These are phyloP conservation scores for Acrobasis repandana DNA, from an alignment of 2,888 invertebrate genomes.

Conservation along the genomic window DNA sequence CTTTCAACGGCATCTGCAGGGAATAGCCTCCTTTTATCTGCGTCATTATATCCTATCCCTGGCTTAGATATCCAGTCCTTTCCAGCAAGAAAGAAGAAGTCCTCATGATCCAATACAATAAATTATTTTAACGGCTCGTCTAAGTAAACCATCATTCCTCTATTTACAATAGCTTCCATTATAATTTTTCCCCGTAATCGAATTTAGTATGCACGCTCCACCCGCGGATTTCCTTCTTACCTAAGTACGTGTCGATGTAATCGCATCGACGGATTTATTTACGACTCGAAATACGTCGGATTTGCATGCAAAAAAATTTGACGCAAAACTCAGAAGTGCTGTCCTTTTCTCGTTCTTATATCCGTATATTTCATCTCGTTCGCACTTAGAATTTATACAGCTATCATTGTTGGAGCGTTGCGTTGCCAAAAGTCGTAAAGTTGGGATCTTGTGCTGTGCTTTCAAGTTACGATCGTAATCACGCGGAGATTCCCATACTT, in stretches of 20 bases:
- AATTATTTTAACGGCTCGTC: too few relatives aligned
- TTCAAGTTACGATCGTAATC: background rate
- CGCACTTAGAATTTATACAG: background rate
- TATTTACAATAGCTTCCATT: background rate
- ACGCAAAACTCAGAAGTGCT: background rate
- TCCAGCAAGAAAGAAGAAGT: too few relatives aligned
- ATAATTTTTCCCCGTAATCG: constrained; percentile 8
- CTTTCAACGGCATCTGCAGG: too few relatives aligned
- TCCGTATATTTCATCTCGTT: background rate
- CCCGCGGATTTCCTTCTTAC: constrained; percentile 10
- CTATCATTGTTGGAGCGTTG: background rate
- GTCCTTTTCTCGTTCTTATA: background rate
- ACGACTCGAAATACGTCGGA: background rate
- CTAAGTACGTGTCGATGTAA: constrained; percentile 9
- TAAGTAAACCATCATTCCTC: background rate
- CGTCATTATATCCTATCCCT: too few relatives aligned
- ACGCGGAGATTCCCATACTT: background rate
- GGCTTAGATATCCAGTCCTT: too few relatives aligned
- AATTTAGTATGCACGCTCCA: constrained; percentile 13
- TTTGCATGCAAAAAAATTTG: constrained; percentile 1
- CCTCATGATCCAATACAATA: too few relatives aligned
- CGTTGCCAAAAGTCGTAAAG: constrained; percentile 9
- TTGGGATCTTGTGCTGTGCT: background rate
- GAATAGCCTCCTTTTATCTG: too few relatives aligned
- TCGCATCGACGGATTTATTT: constrained; percentile 9